Percentiles rank a stretch among this genome's conserved stretches.
phyloP scores from a whole-genome alignment of 1,140 invertebrate species.

The Globodera ellingtonae region DNA sequence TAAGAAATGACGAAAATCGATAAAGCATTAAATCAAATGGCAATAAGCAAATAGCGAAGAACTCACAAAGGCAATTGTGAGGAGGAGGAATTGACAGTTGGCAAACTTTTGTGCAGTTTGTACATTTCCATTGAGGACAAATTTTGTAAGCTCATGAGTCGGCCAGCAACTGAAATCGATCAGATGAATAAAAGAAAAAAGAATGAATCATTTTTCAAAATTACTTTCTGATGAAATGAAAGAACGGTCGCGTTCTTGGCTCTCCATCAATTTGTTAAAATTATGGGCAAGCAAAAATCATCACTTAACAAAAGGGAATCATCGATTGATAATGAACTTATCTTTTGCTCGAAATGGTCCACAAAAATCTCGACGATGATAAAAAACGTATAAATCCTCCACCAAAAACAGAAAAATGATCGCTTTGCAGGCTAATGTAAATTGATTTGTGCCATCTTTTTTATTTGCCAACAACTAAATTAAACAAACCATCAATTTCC shows the following conservation, averaged over 20 bases:
- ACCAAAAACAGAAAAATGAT: no score
- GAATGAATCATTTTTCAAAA: not conserved
- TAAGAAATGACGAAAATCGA: not conserved
- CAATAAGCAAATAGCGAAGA: not conserved
- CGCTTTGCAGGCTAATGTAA: no score
- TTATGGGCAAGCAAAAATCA: not conserved
- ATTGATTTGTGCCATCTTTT: no score
- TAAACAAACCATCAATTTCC: no score
- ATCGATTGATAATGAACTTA: not conserved
- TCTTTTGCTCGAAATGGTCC: no score
- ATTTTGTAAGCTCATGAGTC: not conserved
- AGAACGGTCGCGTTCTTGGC: not conserved
- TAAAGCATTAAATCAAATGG: not conserved
- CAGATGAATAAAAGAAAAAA: not conserved
- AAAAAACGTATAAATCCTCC: no score
- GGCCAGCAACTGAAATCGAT: not conserved
- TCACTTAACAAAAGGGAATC: not conserved
- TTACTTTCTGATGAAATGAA: not conserved
- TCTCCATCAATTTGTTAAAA: not conserved
- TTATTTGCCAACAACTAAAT: no score
- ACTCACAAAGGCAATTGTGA: slow-evolving; percentile 3
- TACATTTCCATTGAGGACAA: slow-evolving; percentile 6
- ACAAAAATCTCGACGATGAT: no score
- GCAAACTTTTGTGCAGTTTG: slow-evolving; percentile 6
- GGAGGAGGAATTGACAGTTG: not conserved